Evolutionary conservation across 2,888 invertebrate genomes (phyloP), one percentile per base, ranked within the genome.

Genomic region (Zootermopsis nevadensis): DNA sequence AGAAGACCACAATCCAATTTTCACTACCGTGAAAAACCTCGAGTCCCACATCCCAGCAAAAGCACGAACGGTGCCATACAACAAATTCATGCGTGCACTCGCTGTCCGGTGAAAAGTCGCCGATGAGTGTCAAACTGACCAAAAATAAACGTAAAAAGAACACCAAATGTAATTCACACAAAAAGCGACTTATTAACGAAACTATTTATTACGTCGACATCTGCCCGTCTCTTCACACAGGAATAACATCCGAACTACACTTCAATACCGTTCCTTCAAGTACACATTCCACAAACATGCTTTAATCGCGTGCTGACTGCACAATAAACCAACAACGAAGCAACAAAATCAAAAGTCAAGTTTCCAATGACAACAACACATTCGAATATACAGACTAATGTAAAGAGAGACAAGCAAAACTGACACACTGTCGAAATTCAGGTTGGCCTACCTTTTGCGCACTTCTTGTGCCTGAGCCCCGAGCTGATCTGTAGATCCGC

Each of bases 371-470:
- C 60, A 60, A 60, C 48, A 60, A 55, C 24, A 55, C 10, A 60
- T 60, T 77, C 77, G 69, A 74, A 33, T 76, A 48, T n/a, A 38
- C 22, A 38, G 33, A 48, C 33, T 35, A 33, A 66, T 27, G 27
- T 30, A 1, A 66, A 1, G 27, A 66, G 7, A 27, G 33, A 69
- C 22, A 69, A 69, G 19, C 22, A 22, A 33, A 7, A 69, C 4
- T 33, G 33, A 69, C 22, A 33, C 31, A 6, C 27, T n/a, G n/a
- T 0, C 60, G 3, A 48, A 12, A 48, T 12, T 3, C 48, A 48
- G 19, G 48, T 3, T 48, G 48, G 67, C 82, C 72, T 82, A 84
- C 84, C 84, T 84, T 82, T 84, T 84, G 82, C 84, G 84, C 80
- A 84, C 82, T 67, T 84, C 84, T 38, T 79, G 84, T 55, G 80